These are phyloP conservation scores for Ashinkailepas kermadecensis DNA, from an alignment of 2,888 invertebrate species.

Conservation along the genomic window DNA sequence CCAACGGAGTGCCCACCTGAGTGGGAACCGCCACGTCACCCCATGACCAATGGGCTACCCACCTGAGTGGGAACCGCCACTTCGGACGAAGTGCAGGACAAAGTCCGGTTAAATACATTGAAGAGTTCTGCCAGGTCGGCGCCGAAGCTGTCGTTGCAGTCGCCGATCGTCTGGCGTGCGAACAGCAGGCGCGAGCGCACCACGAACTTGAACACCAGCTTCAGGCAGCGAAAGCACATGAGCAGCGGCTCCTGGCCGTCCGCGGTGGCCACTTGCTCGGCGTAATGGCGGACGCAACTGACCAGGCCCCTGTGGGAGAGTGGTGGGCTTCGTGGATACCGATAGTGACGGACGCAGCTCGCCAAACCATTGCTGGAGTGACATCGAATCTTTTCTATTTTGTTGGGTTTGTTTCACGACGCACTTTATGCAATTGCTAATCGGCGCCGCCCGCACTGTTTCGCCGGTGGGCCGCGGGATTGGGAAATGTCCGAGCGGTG, in stretches of 20 bases:
- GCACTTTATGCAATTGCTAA: too few relatives aligned
- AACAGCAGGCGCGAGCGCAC: conserved; percentile 79
- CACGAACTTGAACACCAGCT: conserved; percentile 85
- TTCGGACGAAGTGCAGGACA: conserved; percentile 52
- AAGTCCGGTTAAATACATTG: conserved; percentile 65
- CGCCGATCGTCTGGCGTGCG: conserved; percentile 72
- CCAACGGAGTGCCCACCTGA: background rate
- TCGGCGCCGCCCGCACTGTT: too few relatives aligned
- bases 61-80: background rate
- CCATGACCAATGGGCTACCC: background rate
- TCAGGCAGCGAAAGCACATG: conserved; percentile 80
- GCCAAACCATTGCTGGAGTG: too few relatives aligned
- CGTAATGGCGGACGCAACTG: conserved; percentile 81
- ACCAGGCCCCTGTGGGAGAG: conserved; percentile 60
- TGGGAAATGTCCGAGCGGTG: too few relatives aligned
- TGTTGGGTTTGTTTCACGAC: too few relatives aligned
- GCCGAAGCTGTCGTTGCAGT: conserved; percentile 75
- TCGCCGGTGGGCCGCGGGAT: too few relatives aligned
- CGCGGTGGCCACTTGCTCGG: conserved; percentile 74
- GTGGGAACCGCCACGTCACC: background rate
- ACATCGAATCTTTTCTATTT: too few relatives aligned
- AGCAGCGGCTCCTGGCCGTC: conserved; percentile 84
- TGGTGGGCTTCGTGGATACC: conserved; percentile 30
- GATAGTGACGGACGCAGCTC: too few relatives aligned
- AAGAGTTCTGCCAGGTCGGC: conserved; percentile 57